Evolutionary conservation across 2,797 vertebrate genomes (phyloP), one percentile per base, ranked within the genome.

Genomic region (Catamblyrhynchus diadema): DNA sequence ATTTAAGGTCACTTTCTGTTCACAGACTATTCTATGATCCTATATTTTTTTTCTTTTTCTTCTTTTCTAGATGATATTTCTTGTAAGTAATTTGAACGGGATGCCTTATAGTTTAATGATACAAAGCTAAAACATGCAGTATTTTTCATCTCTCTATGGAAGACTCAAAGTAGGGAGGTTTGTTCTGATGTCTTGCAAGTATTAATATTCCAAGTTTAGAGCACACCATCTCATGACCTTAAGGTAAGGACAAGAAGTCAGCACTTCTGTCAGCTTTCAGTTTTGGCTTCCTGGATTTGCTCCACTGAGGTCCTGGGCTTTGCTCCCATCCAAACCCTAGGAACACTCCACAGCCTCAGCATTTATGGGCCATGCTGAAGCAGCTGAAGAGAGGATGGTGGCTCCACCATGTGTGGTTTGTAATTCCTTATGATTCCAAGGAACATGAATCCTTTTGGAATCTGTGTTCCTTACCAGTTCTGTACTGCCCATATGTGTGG

Each of bases 401-500:
- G 6, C 30, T 81, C 33, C 27, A 45, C 5, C 33, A 7, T 0
- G 5, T n/a, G 17, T 35, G 20, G 14, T 42, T 67, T 10, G 39
- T 74, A 41, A 35, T 37, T 82, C 50, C 33, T 35, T 28, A 11
- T 12, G 42, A 44, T 51, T 57, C 47, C 41, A 57, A 48, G 9
- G 39, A 73, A 22, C 10, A 6, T 37, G 25, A 32, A 48, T 53
- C 12, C 12, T 79, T 53, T 7, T 12, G 25, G 15, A 27, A 41
- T 7, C 20, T 62, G 25, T 57, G 5, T 3, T 62, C 30, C 9
- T 25, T 18, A 22, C 2, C 25, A 13, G 30, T 42, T 54, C 45
- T 27, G 6, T 39, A 15, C 22, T 51, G 20, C 37, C 39, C 33
- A 9, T 10, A 64, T 0, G 0, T 27, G 17, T 37, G 13, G 9